A percentile compares a stretch with the other conserved stretches of the same genome.
Evolutionary conservation across 1,140 invertebrate species (phyloP).

Genomic region (Scaptomyza hsui): DNA sequence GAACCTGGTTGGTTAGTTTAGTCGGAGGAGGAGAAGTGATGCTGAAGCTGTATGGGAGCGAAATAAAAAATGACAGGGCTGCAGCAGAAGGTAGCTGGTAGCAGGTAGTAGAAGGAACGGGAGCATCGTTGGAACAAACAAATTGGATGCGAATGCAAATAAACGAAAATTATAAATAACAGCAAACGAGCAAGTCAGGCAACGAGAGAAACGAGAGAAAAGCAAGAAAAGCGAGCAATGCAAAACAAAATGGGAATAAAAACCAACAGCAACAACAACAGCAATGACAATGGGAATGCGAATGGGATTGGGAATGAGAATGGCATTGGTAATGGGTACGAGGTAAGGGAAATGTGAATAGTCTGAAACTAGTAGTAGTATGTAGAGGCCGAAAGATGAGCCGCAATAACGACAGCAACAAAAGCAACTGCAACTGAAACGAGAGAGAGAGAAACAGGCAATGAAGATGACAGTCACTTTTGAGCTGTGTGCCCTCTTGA

Average conservation of each 20-base stretch:
- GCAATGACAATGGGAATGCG: slow-evolving; percentile 22
- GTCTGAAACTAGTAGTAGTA: slow-evolving; percentile 6
- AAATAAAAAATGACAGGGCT: slow-evolving; percentile 14
- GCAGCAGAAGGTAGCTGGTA: not conserved
- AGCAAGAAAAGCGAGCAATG: slow-evolving; percentile 14
- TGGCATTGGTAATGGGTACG: slow-evolving; percentile 40
- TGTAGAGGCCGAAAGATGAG: slow-evolving; percentile 39
- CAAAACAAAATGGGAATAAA: slow-evolving; percentile 45
- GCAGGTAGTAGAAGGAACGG: slow-evolving; percentile 23
- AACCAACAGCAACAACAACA: slow-evolving; percentile 41
- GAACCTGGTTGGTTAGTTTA: slow-evolving; percentile 13
- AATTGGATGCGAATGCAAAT: slow-evolving; percentile 83
- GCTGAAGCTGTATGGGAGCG: slow-evolving; percentile 8
- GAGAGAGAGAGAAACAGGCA: not conserved
- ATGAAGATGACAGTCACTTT: slow-evolving; percentile 14
- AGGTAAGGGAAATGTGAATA: slow-evolving; percentile 3
- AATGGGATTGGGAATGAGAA: slow-evolving; percentile 35
- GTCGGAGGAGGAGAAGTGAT: slow-evolving; percentile 4
- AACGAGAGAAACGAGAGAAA: slow-evolving; percentile 20
- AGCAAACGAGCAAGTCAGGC: slow-evolving; percentile 51
- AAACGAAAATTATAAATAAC: slow-evolving; percentile 84
- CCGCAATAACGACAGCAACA: slow-evolving; percentile 32
- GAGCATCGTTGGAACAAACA: slow-evolving; percentile 64
- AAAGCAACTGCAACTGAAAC: slow-evolving; percentile 28
- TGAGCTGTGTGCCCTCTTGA: not conserved